Evolutionary conservation across 37 sponge, comb jelly and placozoan genomes (phyloP).

Genomic region (Tethya wilhelma): DNA sequence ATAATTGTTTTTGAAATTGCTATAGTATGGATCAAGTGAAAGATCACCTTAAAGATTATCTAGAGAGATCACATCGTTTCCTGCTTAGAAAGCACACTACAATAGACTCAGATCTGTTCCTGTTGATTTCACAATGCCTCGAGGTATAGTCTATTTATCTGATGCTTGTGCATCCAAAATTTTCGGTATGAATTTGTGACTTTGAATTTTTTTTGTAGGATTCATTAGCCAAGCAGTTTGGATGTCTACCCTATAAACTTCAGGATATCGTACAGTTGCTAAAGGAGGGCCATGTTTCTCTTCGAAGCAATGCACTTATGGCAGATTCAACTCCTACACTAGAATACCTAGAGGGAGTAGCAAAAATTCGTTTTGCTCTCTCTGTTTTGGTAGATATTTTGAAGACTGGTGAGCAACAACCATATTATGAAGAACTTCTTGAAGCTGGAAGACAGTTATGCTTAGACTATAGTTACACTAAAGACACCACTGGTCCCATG

Average conservation of each 20-base stretch:
- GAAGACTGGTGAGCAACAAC: not conserved
- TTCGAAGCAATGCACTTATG: not conserved
- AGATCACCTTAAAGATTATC: slow-evolving; percentile 40
- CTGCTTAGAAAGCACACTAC: slow-evolving; percentile 32
- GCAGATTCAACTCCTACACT: not conserved
- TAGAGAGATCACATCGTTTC: slow-evolving; percentile 24
- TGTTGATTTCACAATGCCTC: slow-evolving; percentile 57
- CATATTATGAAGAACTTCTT: not conserved
- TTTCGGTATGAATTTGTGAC: too few relatives aligned
- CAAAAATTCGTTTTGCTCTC: slow-evolving; percentile 53
- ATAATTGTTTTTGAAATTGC: not conserved
- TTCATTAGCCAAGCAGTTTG: slow-evolving; percentile 34
- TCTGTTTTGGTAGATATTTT: slow-evolving; percentile 49
- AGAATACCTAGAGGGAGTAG: slow-evolving; percentile 52
- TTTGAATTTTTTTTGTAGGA: slow-evolving; percentile 37
- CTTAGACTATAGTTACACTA: slow-evolving; percentile 6
- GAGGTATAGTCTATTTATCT: slow-evolving; percentile 30
- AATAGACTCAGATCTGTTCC: too few relatives aligned
- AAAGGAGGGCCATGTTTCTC: not conserved
- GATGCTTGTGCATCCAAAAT: not conserved
- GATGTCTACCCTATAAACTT: not conserved
- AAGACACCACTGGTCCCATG: slow-evolving; percentile 15
- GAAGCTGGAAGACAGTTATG: slow-evolving; percentile 16
- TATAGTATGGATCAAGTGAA: slow-evolving; percentile 38
- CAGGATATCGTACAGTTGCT: slow-evolving; percentile 5